Base-by-base conservation (phyloP, 1,140 invertebrate genomes). In the Ceratosolen solmsi region DNA sequence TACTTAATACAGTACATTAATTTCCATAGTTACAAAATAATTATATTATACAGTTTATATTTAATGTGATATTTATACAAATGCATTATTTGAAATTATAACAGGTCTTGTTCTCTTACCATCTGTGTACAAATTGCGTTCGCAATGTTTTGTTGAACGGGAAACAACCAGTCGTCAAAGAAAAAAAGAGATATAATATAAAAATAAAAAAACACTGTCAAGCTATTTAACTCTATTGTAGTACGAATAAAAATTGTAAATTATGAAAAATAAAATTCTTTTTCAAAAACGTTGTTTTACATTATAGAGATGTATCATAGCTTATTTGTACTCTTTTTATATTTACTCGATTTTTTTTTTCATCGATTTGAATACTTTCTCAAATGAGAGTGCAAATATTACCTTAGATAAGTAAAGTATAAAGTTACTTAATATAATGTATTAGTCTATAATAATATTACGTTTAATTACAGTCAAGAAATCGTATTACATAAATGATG, bases 171-270 rank as follows among this genome's bases (percentile, higher is more conserved):
- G 56, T 79, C 77, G 65, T 80, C 17, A 27, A 25, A 68, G 20
- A 68, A 22, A 68, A 68, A 68, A 38, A 36, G 15, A 11, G 20
- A 54, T 46, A 65, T 27, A 25, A 63, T 56, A 63, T 25, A 73
- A n/a, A 46, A 73, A 71, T n/a, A 56, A 27, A 58, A 71, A 49
- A 68, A 56, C 38, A 63, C 56, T 63, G 56, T 73, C 78, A 75
- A 51, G 20, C 56, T 46, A 78, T 79, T n/a, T 72, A 82, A 77
- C 13, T 60, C n/a, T 49, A 72, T 71, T 51, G 36, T 49, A 72
- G 56, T 56, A 60, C n/a, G 33, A 71, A 58, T 79, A 83, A 79
- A 70, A 82, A 51, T 79, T 68, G 71, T 70, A 78, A 82, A 41
- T 38, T n/a, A 71, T 25, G 60, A 72, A 77, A 82, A 54, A 76